Evolutionary conservation across 1,140 invertebrate species (phyloP).

Genomic region (Papilio glaucus): DNA sequence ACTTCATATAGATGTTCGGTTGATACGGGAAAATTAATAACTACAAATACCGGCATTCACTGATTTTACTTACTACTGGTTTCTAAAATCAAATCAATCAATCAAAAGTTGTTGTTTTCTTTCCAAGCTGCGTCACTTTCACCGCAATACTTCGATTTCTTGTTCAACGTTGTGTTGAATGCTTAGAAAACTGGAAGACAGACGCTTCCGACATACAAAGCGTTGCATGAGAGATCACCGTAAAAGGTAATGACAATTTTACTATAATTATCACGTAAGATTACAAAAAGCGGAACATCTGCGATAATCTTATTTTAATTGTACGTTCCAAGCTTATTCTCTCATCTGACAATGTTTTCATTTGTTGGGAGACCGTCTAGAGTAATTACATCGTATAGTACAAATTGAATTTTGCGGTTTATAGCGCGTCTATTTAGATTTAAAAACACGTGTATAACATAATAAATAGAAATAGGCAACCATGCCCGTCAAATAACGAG

Average conservation of each 20-base stretch:
- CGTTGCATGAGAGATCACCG: conserved; percentile 50
- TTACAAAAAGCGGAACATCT: conserved; percentile 61
- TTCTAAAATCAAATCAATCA: not conserved
- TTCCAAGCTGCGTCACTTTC: conserved; percentile 43
- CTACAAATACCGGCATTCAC: not conserved
- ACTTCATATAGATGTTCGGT: too few species aligned
- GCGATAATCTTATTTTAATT: conserved; percentile 46
- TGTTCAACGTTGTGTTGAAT: conserved; percentile 46
- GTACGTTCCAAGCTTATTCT: conserved; percentile 24
- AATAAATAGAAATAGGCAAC: too few species aligned
- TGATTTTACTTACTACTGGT: not conserved
- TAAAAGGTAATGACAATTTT: conserved; percentile 57
- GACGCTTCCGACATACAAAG: conserved; percentile 59
- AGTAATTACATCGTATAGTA: too few species aligned
- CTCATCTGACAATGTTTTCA: conserved; percentile 11
- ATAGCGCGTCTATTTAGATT: too few species aligned
- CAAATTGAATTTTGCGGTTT: too few species aligned
- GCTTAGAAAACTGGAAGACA: conserved; percentile 54
- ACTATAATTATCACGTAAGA: conserved; percentile 49
- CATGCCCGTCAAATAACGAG: not conserved
- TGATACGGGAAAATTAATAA: too few species aligned
- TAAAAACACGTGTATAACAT: too few species aligned
- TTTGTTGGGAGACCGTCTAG: not conserved
- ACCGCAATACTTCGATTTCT: conserved; percentile 44
- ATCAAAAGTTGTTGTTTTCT: conserved; percentile 3